A percentile compares a stretch with the other conserved stretches of the same genome.
These are phyloP conservation scores for Drosophila birchii DNA, from an alignment of 2,888 invertebrate species.

Conservation along the genomic window DNA sequence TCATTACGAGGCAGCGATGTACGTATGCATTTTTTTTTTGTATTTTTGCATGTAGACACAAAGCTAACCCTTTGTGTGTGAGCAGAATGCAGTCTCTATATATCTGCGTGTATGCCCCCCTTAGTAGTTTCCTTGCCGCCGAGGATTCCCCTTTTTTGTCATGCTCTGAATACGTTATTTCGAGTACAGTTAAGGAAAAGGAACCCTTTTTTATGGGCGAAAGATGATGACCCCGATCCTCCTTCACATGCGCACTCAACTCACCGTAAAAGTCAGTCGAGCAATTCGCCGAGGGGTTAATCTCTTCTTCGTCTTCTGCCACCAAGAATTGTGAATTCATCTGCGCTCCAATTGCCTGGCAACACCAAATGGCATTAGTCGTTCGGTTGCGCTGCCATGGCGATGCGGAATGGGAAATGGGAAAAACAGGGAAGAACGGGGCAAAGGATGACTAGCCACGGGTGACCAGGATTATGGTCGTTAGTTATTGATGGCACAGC, in stretches of 20 bases:
- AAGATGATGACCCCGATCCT: slow-evolving; percentile 27
- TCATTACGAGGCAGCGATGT: slow-evolving; percentile 64
- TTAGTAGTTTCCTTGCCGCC: background rate
- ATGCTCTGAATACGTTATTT: slow-evolving; percentile 63
- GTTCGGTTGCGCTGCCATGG: slow-evolving; percentile 1
- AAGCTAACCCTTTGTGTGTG: slow-evolving; percentile 43
- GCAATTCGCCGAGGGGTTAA: slow-evolving; percentile 25
- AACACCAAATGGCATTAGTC: slow-evolving; percentile 22
- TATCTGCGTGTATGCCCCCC: background rate
- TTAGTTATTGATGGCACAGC: slow-evolving; percentile 47
- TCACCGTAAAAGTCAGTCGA: slow-evolving; percentile 17
- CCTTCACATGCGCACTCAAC: slow-evolving; percentile 33
- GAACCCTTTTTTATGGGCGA: slow-evolving; percentile 5
- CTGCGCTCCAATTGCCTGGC: slow-evolving; percentile 30
- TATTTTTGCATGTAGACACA: slow-evolving; percentile 49
- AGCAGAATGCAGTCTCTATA: slow-evolving; percentile 17
- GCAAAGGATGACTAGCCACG: background rate
- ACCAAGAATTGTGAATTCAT: slow-evolving; percentile 28
- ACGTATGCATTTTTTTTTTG: slow-evolving; percentile 16
- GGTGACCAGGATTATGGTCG: slow-evolving; percentile 41
- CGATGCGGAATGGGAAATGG: background rate
- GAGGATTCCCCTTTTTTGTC: slow-evolving; percentile 36
- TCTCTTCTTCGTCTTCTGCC: slow-evolving; percentile 2
- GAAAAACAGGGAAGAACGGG: background rate
- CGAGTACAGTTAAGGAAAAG: slow-evolving; percentile 41